Percentiles rank a stretch among this genome's conserved stretches.
These are phyloP conservation scores for Xylophagus ater DNA, from an alignment of 2,888 invertebrate species.

Conservation along the genomic window DNA sequence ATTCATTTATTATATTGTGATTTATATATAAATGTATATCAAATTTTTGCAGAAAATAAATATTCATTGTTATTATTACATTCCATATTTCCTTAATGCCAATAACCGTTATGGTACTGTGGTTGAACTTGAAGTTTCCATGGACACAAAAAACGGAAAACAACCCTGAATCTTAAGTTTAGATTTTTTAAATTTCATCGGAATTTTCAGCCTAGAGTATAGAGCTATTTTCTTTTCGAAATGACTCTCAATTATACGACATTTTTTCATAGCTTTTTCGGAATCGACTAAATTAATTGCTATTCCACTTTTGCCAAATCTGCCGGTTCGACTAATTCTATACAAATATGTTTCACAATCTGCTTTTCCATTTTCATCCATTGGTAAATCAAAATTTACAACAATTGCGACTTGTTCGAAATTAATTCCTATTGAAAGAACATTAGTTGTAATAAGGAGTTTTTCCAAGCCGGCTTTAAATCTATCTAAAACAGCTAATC, in stretches of 20 bases:
- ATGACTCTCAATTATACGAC: conserved; percentile 72
- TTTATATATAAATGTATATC: too few species aligned
- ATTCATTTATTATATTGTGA: too few species aligned
- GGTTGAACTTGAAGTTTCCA: too few species aligned
- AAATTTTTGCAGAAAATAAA: too few species aligned
- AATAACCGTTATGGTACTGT: too few species aligned
- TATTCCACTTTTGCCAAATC: too few species aligned
- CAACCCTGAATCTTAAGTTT: conserved; percentile 39
- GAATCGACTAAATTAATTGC: too few species aligned
- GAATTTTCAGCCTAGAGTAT: conserved; percentile 78
- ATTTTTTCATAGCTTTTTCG: conserved; percentile 54
- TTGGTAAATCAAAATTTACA: too few species aligned
- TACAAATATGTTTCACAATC: conserved; percentile 97
- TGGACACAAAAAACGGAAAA: background rate
- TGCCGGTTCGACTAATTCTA: too few species aligned
- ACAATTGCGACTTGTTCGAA: conserved; percentile 96
- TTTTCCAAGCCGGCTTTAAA: conserved; percentile 88
- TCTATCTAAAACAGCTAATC: conserved; percentile 81
- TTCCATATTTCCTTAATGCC: too few species aligned
- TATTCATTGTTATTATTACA: too few species aligned
- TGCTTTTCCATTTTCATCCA: conserved; percentile 66
- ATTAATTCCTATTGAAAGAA: conserved; percentile 80
- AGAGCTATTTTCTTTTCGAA: conserved; percentile 75
- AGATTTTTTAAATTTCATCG: conserved; percentile 87
- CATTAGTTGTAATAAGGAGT: conserved; percentile 88